Evolutionary conservation across 1,140 invertebrate species (phyloP), one percentile per base, ranked within the genome.

Genomic region (Drosophila orena): DNA sequence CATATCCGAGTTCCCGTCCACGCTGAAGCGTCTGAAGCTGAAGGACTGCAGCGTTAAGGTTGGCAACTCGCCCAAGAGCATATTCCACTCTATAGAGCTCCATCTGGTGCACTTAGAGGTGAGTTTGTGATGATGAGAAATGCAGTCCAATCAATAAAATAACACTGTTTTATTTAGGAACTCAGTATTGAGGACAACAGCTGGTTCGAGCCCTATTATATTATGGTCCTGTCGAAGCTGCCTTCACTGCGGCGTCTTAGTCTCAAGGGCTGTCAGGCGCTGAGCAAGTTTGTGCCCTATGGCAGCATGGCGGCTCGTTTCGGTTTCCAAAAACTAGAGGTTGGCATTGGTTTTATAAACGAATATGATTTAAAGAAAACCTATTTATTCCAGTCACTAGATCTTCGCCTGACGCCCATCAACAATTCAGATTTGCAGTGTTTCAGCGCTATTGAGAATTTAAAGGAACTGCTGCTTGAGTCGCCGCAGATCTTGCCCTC

Each of bases 281-380:
- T 97, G 55, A 93, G 93, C 20, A 95, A 96, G 83, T 96, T 95
- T 88, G 94, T 96, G 14, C 95, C 96, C 0, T 97, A 97, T 91
- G 94, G 94, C 14, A 95, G 95, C 79, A 94, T 97, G 42, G 95
- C 96, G 0, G 94, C 95, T 8, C 93, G 95, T 79, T 96, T 95
- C 91, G 96, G 96, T n/a, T 96, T 96, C 76, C 93, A 93, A 84
- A 92, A 93, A 15, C 83, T 96, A 7, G 93, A 95, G 93, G 95
- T 95, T 92, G 79, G 72, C 47, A 17, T 8, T 14, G 5, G 1
- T 15, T 34, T 2, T 14, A 4, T 0, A 6, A 5, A 7, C 44
- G 1, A 14, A 14, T 7, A 20, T 2, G 27, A 12, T 14, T 27
- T 15, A 4, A 20, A 17, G n/a, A 30, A 17, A 12, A 5, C 12